Base-by-base conservation (phyloP, 2,888 invertebrate genomes). In the Diaperis boleti region DNA sequence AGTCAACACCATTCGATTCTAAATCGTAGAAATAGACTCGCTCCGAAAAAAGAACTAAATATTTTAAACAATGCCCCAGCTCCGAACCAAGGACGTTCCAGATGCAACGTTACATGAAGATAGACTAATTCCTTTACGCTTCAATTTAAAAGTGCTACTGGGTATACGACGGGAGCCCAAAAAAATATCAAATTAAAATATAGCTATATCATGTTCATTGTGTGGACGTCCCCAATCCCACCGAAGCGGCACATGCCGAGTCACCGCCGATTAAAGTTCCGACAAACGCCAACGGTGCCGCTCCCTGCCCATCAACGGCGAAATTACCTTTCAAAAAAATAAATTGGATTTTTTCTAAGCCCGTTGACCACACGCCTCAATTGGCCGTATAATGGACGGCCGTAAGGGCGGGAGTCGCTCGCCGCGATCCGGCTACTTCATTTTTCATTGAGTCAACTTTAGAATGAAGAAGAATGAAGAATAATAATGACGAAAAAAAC, bases 151-250 rank as follows among this genome's bases (percentile, higher is more conserved):
- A 77, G 75, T 77, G 79, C 79, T 79, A 79, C 79, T 77, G 78
- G 77, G 74, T 77, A 78, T 72, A 62, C 66, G 65, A 65, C 59
- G 59, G 44, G 65, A 37, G 37, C 22, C 47, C 64, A 70, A 76
- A 78, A 78, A 78, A 78, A 76, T 74, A 76, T 79, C 78, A 75
- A 78, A 79, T 79, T 79, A 79, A 79, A 79, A 79, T 79, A 75
- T 73, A 74, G 74, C 76, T 72, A 71, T 74, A 76, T 77, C 77
- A 77, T 74, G 73, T 73, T 70, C 70, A 69, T 73, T 72, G 68
- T 66, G 39, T 64, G 18, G 50, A 26, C 10, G 7, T 1, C 47
- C 26, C 10, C 18, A 6, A 42, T 54, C 22, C 8, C 3, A 15
- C n/a, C 0, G 8, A 14, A 62, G 62, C 62, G 62, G 63, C 52